These are phyloP conservation scores for Biston stratarius DNA, from an alignment of 2,888 invertebrate genomes.

Conservation along the genomic window DNA sequence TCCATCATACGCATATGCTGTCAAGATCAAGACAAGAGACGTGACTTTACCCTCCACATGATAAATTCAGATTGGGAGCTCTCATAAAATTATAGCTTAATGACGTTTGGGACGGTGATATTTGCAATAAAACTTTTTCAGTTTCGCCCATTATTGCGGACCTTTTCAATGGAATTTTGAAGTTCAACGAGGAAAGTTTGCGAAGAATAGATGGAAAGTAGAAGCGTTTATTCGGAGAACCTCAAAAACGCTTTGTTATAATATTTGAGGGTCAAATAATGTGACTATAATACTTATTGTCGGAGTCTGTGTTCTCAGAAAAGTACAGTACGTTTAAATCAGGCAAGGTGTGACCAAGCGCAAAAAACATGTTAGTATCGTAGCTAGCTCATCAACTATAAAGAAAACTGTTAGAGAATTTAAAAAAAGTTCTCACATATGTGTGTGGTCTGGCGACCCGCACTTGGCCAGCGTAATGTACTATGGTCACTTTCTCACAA, in stretches of 20 bases:
- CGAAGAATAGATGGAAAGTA: background rate
- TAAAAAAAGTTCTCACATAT: no score
- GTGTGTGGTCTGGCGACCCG: no score
- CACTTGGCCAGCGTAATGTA: no score
- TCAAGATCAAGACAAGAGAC: constrained; percentile 13
- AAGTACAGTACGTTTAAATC: no score
- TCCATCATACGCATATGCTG: constrained; percentile 21
- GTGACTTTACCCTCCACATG: constrained; percentile 19
- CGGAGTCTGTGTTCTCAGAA: no score
- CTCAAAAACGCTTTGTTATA: constrained; percentile 1
- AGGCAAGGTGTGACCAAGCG: no score
- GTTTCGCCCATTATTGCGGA: constrained; percentile 10
- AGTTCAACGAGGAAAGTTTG: constrained; percentile 16
- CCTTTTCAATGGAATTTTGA: constrained; percentile 14
- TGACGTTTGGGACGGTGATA: constrained; percentile 22
- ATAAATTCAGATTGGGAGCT: constrained; percentile 25
- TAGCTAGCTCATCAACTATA: no score
- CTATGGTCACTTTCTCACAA: no score
- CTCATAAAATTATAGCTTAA: constrained; percentile 10
- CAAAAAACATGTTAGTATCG: no score
- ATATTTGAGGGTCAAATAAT: no score
- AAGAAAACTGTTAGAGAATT: no score
- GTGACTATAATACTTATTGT: background rate
- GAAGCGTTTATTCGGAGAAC: constrained; percentile 4
- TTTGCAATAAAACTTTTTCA: constrained; percentile 26